Conservation (phyloP, 2,888 invertebrate genomes). For the Orthonychiurus folsomi region DNA sequence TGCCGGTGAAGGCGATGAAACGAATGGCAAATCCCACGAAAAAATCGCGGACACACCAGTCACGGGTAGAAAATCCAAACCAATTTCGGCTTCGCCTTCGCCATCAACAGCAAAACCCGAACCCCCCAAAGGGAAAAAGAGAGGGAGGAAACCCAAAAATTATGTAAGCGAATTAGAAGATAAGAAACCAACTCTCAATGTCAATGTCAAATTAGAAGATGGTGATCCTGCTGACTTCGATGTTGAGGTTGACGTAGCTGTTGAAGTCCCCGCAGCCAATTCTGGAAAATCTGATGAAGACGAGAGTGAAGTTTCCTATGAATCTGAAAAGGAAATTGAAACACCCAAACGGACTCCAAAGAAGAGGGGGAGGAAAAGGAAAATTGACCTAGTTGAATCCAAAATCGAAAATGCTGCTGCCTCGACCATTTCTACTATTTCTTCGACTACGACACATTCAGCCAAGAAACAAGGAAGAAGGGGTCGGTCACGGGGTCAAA, state of each 20-base stretch:
- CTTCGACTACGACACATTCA: not conserved
- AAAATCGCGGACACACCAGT: too few species aligned
- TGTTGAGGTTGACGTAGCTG: too few species aligned
- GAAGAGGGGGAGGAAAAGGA: conserved; percentile 19
- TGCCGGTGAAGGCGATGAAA: too few species aligned
- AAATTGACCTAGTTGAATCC: conserved; percentile 7
- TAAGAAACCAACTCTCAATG: not conserved
- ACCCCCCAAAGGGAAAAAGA: not conserved
- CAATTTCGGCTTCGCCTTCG: too few species aligned
- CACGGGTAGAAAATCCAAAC: too few species aligned
- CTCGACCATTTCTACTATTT: not conserved
- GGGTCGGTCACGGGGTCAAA: not conserved
- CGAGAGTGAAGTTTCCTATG: not conserved
- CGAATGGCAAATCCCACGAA: too few species aligned
- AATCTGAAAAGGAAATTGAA: conserved; percentile 2
- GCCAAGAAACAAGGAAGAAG: not conserved
- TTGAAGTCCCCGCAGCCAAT: too few species aligned
- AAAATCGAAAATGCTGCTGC: conserved; percentile 7
- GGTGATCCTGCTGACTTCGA: too few species aligned
- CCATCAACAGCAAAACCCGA: too few species aligned
- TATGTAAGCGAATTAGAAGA: conserved; percentile 9
- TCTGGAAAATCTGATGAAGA: too few species aligned
- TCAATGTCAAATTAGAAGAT: too few species aligned
- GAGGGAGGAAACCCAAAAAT: conserved; percentile 7
- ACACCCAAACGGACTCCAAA: too few species aligned